Base-by-base conservation (phyloP, 2,888 invertebrate genomes). In the Keiferia lycopersicella region DNA sequence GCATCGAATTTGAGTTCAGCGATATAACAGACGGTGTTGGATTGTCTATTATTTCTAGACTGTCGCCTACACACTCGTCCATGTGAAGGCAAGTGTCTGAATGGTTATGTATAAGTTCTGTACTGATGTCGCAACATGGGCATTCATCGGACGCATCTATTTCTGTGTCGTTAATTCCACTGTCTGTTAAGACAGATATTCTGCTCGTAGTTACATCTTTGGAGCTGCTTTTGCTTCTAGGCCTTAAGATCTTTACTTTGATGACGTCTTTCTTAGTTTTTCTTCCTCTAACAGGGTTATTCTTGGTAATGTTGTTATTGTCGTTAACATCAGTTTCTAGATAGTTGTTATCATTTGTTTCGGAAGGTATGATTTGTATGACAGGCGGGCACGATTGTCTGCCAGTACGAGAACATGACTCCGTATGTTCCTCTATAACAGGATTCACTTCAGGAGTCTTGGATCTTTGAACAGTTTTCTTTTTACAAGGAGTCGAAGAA, bases 41-140 rank as follows among this genome's bases (percentile, higher is more conserved):
- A 20, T 75, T 77, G 2, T 87, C 82, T 48, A 89, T 65, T 45
- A 84, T 77, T 71, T 86, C 82, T 0, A 89, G 69, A 65, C 88
- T 87, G 39, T 84, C 76, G 0, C 73, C 77, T 16, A 87, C 67
- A 73, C 90, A 89, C 56, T 91, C 90, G 53, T 84, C 78, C 0
- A 84, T 80, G 18, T 82, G 81, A 0, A 91, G 74, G 65, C 91
- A 91, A 0, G 91, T 87, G 63, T 91, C 90, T 0, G 91, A 87
- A 70, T 91, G 91, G 66, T 91, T 91, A 64, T 91, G 91, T 68
- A 90, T 88, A 0, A 90, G 79, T 48, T 90, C 87, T 0, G 87
- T 73, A 64, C 79, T 86, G 8, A 83, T 81, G 34, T 81, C 75
- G 0, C 67, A 67, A 12, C 72, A 62, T 18, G 12, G 20, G n/a